Base-by-base conservation (phyloP, 2,888 invertebrate genomes). In the Mechanitis mazaeus region DNA sequence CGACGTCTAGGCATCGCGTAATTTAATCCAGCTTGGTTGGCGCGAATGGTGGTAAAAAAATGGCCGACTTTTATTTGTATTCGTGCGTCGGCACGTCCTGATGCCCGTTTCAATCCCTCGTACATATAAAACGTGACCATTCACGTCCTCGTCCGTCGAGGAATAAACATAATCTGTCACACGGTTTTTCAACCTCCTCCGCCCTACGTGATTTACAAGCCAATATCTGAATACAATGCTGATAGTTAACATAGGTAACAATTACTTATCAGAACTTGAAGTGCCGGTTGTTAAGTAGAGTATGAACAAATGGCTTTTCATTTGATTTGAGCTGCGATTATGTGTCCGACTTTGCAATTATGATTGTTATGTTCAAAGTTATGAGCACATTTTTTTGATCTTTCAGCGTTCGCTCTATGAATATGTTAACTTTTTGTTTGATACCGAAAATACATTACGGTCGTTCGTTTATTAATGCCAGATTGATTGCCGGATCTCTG, bases 401-500 rank as follows among this genome's bases (percentile, higher is more conserved):
- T 87, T 80, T 77, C 77, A 76, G 79, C 80, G 79, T 80, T 81
- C 81, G 68, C 72, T 77, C 78, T 76, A 86, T 85, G 87, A 86
- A 88, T 87, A 87, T 83, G 84, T 88, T 84, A 87, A 79, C 79
- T 82, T 76, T 76, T 72, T 75, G 69, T 79, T 80, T 83, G 81
- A 80, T 81, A 73, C 75, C 68, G 74, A 84, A 86, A 84, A 83
- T 83, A 81, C 80, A 78, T 74, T 75, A 71, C 74, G 75, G 70
- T 74, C 70, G 78, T 84, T 79, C 82, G 79, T 86, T 85, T 85
- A 86, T 86, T 87, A 87, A 87, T 85, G 81, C 81, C 74, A 69
- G 73, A 82, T 81, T 83, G 84, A 84, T 85, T 77, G 75, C 66
- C 67, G 70, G 64, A 73, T 63, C 63, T 68, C 70, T 67, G 58